phyloP scores from a whole-genome alignment of 2,113 vertebrate species.

The human region GRCh38 chr7:129695001-129695500 shows the following conservation, averaged over 20 bases:
- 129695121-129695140: not conserved
- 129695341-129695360: no score
- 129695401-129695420: no score
- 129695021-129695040: not conserved
- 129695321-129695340: no score
- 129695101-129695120: not conserved
- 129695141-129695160: conserved; percentile 6
- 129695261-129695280: not conserved
- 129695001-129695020: not conserved
- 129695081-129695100: not conserved
- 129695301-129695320: no score
- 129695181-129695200: not conserved
- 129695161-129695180: not conserved
- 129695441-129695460: no score
- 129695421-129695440: no score
- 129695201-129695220: conserved; percentile 12
- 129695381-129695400: no score
- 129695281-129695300: not conserved
- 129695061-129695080: not conserved
- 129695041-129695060: not conserved
- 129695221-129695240: not conserved
- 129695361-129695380: no score
- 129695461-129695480: no score
- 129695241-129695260: not conserved
- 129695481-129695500: no score